Conservation (phyloP, 2,888 invertebrate species). For the Dendrolimus houi region DNA sequence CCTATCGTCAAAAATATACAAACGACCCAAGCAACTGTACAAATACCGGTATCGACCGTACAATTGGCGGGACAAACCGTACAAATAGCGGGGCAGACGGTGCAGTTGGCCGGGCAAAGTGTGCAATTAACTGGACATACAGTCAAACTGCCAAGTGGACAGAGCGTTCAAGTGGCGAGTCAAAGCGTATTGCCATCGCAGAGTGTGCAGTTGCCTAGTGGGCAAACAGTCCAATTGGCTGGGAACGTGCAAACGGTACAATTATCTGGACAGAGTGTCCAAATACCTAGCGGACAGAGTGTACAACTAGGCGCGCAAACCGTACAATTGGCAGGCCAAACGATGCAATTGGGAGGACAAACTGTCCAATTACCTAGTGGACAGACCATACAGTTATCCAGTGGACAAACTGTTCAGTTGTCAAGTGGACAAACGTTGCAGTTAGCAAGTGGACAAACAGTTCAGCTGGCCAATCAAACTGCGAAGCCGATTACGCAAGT, state of each 20-base stretch:
- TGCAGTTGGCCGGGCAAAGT: constrained; percentile 54
- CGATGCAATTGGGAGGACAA: constrained; percentile 27
- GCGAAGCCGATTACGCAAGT: constrained; percentile 49
- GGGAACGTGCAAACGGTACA: constrained; percentile 39
- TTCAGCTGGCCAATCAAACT: constrained; percentile 52
- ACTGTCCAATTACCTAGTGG: constrained; percentile 57
- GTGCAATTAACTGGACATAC: constrained; percentile 66
- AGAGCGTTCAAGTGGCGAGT: constrained; percentile 52
- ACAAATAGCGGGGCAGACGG: constrained; percentile 56
- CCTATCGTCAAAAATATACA: constrained; percentile 32
- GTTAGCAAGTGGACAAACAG: constrained; percentile 48
- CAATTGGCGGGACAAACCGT: constrained; percentile 54
- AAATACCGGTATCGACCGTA: constrained; percentile 53
- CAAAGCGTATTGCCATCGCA: constrained; percentile 47
- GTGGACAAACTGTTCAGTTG: constrained; percentile 51
- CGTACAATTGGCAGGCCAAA: constrained; percentile 25
- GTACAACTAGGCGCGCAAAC: constrained; percentile 24
- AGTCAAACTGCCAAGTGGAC: constrained; percentile 60
- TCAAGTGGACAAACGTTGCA: constrained; percentile 53
- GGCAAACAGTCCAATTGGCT: constrained; percentile 53
- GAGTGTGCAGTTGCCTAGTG: constrained; percentile 45
- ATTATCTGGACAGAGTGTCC: constrained; percentile 24
- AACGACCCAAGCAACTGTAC: constrained; percentile 30
- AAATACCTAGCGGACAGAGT: constrained; percentile 28
- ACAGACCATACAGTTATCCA: constrained; percentile 57